Evolutionary conservation across 35 echinoderm and acorn worm species (phyloP).

Genomic region (Lytechinus pictus): DNA sequence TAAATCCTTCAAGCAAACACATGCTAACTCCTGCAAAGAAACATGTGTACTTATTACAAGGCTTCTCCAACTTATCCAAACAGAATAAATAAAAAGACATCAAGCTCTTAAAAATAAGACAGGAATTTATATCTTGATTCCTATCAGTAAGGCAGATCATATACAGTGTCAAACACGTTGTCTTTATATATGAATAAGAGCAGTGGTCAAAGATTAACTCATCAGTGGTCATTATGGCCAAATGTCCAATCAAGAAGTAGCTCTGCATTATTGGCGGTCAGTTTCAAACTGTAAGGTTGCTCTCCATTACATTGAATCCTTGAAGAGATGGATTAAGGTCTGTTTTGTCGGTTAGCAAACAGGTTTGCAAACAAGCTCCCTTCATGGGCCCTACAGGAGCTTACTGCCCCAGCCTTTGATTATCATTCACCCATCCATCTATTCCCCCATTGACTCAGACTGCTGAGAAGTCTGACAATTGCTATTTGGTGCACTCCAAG

Average conservation of each 20-base stretch:
- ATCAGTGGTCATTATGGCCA: neutral
- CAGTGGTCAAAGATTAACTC: constrained; percentile 11
- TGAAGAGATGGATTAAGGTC: neutral
- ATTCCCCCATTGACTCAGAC: neutral
- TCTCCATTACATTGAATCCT: neutral
- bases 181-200: neutral
- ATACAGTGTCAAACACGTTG: neutral
- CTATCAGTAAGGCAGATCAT: neutral
- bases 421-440: neutral
- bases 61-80: neutral
- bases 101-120: neutral
- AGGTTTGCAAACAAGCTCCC: neutral
- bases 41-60: neutral
- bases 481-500: neutral
- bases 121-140: neutral
- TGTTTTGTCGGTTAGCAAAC: neutral
- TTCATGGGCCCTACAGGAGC: neutral
- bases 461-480: neutral
- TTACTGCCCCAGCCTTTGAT: neutral
- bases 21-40: neutral
- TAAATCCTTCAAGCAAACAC: neutral
- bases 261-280: neutral
- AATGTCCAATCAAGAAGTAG: neutral
- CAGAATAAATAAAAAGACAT: constrained; percentile 14
- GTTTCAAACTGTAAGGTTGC: neutral